Percentiles rank a stretch among this genome's conserved stretches.
phyloP scores from a whole-genome alignment of 2,888 invertebrate species.

The Agriopis marginaria region DNA sequence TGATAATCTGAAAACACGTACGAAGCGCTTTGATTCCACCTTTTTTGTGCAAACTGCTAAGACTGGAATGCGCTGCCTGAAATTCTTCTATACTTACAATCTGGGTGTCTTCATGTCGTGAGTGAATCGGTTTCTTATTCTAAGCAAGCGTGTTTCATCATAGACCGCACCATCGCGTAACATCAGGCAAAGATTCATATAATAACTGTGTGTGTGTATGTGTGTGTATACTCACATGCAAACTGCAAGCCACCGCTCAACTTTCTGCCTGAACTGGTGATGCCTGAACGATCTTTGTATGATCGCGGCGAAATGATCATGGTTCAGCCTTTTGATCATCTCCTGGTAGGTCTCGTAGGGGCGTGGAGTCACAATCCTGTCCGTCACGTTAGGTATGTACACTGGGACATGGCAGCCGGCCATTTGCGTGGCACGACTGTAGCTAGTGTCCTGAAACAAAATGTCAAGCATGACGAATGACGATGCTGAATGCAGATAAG shows the following conservation, averaged over 20 bases:
- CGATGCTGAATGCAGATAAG: too few species aligned
- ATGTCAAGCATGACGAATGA: not conserved
- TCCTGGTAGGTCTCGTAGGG: slow-evolving; percentile 89
- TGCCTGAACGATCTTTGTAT: slow-evolving; percentile 89
- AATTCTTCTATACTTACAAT: too few species aligned
- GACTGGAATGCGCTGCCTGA: too few species aligned
- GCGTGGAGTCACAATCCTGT: slow-evolving; percentile 86
- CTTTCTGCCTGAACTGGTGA: slow-evolving; percentile 81
- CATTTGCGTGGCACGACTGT: slow-evolving; percentile 88
- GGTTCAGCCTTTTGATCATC: slow-evolving; percentile 84
- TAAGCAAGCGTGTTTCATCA: too few species aligned
- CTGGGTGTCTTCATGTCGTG: too few species aligned
- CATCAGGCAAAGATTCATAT: not conserved
- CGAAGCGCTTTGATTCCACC: too few species aligned
- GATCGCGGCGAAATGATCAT: slow-evolving; percentile 84
- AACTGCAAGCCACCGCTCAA: slow-evolving; percentile 69
- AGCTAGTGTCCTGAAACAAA: slow-evolving; percentile 78
- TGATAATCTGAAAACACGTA: too few species aligned
- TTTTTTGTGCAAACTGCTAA: too few species aligned
- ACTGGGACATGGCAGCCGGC: slow-evolving; percentile 71
- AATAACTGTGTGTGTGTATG: too few species aligned
- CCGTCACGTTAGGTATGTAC: slow-evolving; percentile 88
- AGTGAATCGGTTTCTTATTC: too few species aligned
- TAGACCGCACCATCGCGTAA: too few species aligned
- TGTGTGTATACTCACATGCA: slow-evolving; percentile 68